phyloP scores from a whole-genome alignment of 2,888 invertebrate species.

The Scelioninae gen. 1 region DNA sequence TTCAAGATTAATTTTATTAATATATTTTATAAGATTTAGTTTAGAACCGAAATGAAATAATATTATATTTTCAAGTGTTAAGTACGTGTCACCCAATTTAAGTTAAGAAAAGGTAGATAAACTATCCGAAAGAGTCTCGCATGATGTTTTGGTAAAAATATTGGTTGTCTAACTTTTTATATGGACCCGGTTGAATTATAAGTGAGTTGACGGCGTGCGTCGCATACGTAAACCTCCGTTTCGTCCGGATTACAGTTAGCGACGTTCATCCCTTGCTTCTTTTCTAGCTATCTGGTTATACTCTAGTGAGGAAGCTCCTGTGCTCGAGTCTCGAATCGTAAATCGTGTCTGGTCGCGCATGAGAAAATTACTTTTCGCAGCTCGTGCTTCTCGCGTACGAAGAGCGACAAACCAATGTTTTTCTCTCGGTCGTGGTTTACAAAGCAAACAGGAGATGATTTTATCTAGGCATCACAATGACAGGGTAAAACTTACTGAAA shows the following conservation, averaged over 20 bases:
- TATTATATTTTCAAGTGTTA: too few species aligned
- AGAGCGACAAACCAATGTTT: conserved; percentile 69
- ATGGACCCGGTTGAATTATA: conserved; percentile 62
- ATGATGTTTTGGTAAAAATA: conserved; percentile 55
- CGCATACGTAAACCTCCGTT: conserved; percentile 66
- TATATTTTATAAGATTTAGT: too few species aligned
- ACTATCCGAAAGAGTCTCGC: conserved; percentile 1
- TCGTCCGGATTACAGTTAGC: conserved; percentile 70
- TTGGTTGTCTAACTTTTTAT: conserved; percentile 55
- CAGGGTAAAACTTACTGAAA: conserved; percentile 35
- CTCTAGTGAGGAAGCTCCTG: conserved; percentile 49
- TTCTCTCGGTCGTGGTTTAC: conserved; percentile 55
- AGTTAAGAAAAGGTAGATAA: neutral
- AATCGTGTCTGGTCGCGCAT: conserved; percentile 71
- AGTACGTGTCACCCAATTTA: too few species aligned
- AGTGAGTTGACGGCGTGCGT: conserved; percentile 69
- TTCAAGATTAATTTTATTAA: too few species aligned
- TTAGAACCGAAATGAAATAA: too few species aligned
- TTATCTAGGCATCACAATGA: conserved; percentile 54
- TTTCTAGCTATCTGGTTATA: conserved; percentile 56
- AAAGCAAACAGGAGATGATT: conserved; percentile 65
- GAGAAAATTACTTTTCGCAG: conserved; percentile 72
- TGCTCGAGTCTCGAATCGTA: conserved; percentile 70
- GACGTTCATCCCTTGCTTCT: conserved; percentile 66
- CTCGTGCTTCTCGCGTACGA: conserved; percentile 61